A percentile compares a stretch with the other conserved stretches of the same genome.
Conservation (phyloP, 2,113 vertebrate genomes). For the Spermophilus dauricus region DNA sequence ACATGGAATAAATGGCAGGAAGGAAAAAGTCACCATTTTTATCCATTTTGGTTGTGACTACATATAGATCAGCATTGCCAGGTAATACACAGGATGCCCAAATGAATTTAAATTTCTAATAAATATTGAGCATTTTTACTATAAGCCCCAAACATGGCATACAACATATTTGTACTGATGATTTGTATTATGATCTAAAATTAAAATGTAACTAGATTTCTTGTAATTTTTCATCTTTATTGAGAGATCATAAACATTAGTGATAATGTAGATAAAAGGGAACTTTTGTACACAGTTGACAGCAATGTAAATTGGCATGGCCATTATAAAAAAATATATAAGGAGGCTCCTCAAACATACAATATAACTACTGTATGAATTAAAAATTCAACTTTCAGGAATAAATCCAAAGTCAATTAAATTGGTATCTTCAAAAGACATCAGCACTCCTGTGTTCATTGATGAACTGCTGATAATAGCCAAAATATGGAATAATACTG, state of each 20-base stretch:
- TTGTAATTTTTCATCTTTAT: not conserved
- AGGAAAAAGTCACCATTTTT: not conserved
- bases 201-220: not conserved
- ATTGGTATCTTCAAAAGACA: not conserved
- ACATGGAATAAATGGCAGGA: not conserved
- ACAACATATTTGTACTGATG: not conserved
- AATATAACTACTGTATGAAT: not conserved
- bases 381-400: not conserved
- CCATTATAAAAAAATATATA: not conserved
- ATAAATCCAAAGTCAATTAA: not conserved
- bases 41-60: not conserved
- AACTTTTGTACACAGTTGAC: not conserved
- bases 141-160: not conserved
- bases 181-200: not conserved
- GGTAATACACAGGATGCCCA: not conserved
- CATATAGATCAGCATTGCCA: not conserved
- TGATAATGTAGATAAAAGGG: not conserved
- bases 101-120: conserved; percentile 26
- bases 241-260: not conserved
- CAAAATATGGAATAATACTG: not conserved
- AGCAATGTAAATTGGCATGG: not conserved
- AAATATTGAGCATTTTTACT: not conserved
- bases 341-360: not conserved
- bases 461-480: not conserved
- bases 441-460: not conserved